Percentiles rank a stretch among this genome's conserved stretches.
Evolutionary conservation across 2,113 vertebrate species (phyloP).

Genomic region (Amphilophus citrinellus): DNA sequence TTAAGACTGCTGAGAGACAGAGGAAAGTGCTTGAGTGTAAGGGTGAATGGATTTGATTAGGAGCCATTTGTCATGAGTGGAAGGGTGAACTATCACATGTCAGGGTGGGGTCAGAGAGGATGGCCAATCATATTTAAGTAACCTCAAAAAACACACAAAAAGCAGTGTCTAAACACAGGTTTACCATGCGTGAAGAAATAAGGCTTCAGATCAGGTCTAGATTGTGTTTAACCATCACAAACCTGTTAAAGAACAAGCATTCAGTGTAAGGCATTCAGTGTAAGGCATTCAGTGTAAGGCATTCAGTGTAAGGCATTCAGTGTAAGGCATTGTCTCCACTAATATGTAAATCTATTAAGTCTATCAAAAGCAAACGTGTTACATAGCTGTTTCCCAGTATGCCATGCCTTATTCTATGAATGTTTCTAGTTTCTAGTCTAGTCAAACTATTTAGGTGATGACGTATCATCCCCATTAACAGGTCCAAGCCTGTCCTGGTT

Average conservation of each 20-base stretch:
- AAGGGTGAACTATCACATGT: not conserved
- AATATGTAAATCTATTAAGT: not conserved
- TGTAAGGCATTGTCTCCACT: not conserved
- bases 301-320: not conserved
- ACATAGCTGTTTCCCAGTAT: not conserved
- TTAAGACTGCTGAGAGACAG: not conserved
- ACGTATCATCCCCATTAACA: not conserved
- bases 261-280: too few relatives aligned
- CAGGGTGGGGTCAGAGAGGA: constrained; percentile 2
- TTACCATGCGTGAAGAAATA: not conserved
- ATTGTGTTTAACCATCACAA: not conserved
- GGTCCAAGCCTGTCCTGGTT: not conserved
- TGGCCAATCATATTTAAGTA: constrained; percentile 6
- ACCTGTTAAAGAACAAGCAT: not conserved
- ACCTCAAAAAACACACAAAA: not conserved
- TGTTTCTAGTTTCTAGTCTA: not conserved
- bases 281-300: not conserved
- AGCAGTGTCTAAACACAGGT: not conserved
- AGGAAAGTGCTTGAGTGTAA: not conserved
- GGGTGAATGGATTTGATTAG: constrained; percentile 44
- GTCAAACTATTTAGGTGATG: not conserved
- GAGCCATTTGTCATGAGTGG: constrained; percentile 19
- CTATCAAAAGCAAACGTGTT: not conserved
- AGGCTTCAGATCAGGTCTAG: not conserved
- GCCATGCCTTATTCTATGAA: too few relatives aligned